phyloP scores from a whole-genome alignment of 2,888 invertebrate species.

The Philhelius pedissequus region DNA sequence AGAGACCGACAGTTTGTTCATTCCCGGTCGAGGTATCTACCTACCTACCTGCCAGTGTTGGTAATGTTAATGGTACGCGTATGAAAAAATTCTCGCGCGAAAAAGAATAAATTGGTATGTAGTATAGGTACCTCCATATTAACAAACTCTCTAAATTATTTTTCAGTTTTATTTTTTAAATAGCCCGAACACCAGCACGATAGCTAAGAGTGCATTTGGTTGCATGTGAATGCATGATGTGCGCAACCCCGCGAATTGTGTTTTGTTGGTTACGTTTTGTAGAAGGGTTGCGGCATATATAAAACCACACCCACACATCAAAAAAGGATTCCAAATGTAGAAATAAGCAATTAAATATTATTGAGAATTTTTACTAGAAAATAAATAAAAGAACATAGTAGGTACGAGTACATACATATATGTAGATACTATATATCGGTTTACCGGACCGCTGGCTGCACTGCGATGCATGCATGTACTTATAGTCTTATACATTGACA shows the following conservation, averaged over 20 bases:
- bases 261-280: constrained; percentile 57
- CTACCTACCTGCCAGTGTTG: not conserved
- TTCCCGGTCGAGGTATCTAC: not conserved
- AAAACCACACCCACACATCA: constrained; percentile 66
- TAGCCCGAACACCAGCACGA: not conserved
- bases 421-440: too few species aligned
- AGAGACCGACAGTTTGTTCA: not conserved
- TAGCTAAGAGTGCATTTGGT: constrained; percentile 38
- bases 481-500: constrained; percentile 7
- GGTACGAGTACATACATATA: too few species aligned
- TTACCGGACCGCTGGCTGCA: not conserved
- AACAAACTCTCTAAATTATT: constrained; percentile 62
- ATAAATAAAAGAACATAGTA: constrained; percentile 48
- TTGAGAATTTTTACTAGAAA: constrained; percentile 67
- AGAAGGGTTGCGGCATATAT: constrained; percentile 59
- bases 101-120: constrained; percentile 17
- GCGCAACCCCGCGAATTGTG: constrained; percentile 57
- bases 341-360: constrained; percentile 69
- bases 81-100: constrained; percentile 39
- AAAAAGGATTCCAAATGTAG: constrained; percentile 60
- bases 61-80: not conserved
- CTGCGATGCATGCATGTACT: constrained; percentile 11
- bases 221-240: constrained; percentile 40
- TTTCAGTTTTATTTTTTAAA: constrained; percentile 30
- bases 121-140: constrained; percentile 16